Percentiles rank a stretch among this genome's conserved stretches.
These are phyloP conservation scores for Chloroclystis v-ata DNA, from an alignment of 2,888 invertebrate genomes.

Conservation along the genomic window DNA sequence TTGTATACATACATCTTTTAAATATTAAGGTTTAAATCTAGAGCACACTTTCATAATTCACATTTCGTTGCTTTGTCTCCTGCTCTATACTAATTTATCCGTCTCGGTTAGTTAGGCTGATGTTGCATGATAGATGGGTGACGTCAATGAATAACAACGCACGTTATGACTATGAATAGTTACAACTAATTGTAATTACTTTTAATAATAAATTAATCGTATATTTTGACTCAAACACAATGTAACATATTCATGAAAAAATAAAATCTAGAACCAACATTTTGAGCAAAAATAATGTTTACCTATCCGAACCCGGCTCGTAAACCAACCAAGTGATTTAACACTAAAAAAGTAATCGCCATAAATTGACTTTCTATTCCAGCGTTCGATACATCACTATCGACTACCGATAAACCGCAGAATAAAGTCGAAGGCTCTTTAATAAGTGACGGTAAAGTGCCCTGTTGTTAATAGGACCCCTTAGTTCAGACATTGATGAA, in stretches of 20 bases:
- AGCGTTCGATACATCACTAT: constrained; percentile 14
- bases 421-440: constrained; percentile 17
- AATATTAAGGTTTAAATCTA: no score
- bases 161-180: not conserved
- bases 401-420: constrained; percentile 19
- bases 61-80: constrained; percentile 1
- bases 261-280: not conserved
- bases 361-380: constrained; percentile 12
- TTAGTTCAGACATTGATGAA: constrained; percentile 37
- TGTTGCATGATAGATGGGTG: constrained; percentile 24
- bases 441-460: constrained; percentile 17
- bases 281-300: no score
- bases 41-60: no score
- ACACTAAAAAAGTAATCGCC: constrained; percentile 3
- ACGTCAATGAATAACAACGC: constrained; percentile 12
- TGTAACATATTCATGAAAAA: not conserved
- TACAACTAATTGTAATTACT: no score
- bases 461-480: constrained; percentile 30
- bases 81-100: constrained; percentile 20
- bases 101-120: constrained; percentile 24
- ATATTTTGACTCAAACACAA: no score
- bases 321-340: constrained; percentile 1
- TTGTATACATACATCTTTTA: no score
- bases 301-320: constrained; percentile 1
- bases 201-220: no score